Conservation (phyloP, 2,888 invertebrate genomes). For the Eretmocerus hayati region DNA sequence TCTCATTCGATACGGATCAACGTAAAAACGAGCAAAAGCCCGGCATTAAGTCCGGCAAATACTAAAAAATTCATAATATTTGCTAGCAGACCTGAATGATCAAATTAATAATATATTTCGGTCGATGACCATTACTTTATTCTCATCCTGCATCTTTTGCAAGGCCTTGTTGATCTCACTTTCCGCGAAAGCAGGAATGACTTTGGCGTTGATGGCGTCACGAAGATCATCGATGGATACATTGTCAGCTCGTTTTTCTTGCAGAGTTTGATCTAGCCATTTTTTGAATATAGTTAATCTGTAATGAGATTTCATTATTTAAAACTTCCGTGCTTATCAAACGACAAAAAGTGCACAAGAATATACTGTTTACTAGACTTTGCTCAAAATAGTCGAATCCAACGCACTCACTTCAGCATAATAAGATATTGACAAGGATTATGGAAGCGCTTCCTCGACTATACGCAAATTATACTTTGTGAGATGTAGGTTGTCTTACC, state of each 20-base stretch:
- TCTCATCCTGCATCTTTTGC: conserved; percentile 76
- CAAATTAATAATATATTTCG: conserved; percentile 78
- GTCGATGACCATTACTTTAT: conserved; percentile 87
- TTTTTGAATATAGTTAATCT: conserved; percentile 65
- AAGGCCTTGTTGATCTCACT: conserved; percentile 75
- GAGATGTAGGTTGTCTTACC: conserved; percentile 31
- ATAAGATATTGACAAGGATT: no score
- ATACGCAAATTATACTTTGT: neutral
- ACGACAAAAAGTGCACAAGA: neutral
- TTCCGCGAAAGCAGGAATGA: conserved; percentile 54
- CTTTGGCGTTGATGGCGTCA: conserved; percentile 59
- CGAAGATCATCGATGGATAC: conserved; percentile 61
- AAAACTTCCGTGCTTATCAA: neutral
- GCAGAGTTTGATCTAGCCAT: conserved; percentile 68
- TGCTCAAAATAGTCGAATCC: no score
- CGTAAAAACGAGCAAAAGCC: no score
- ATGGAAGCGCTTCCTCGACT: no score
- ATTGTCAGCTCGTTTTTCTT: conserved; percentile 69
- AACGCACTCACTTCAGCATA: no score
- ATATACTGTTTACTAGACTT: no score
- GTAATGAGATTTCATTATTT: conserved; percentile 20
- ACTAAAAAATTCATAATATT: no score
- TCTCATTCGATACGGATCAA: no score
- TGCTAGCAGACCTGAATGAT: no score
- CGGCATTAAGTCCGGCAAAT: no score